Evolutionary conservation across 2,113 vertebrate species (phyloP).

Genomic region (Mastomys natalensis): DNA sequence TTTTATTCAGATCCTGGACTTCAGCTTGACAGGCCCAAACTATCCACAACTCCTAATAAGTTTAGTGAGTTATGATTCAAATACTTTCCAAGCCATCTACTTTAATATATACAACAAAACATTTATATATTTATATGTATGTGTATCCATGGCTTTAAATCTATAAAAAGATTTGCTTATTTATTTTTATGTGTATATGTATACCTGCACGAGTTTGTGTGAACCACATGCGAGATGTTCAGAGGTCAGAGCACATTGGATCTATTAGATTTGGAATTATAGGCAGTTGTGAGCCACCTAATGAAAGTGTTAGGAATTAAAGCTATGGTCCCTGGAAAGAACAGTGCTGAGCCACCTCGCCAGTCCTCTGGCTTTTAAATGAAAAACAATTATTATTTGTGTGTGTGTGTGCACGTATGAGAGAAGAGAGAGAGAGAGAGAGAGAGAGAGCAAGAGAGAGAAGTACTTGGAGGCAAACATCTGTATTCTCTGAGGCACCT

Average conservation of each 20-base stretch:
- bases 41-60: neutral
- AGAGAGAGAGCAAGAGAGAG: no score
- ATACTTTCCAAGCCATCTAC: neutral
- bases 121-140: neutral
- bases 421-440: no score
- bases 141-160: neutral
- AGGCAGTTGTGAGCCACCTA: neutral
- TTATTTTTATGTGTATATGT: neutral
- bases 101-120: neutral
- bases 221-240: neutral
- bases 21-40: conserved; percentile 7
- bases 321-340: neutral
- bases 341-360: neutral
- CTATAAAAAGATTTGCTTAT: neutral
- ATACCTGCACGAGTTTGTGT: neutral
- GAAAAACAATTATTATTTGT: neutral
- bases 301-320: neutral
- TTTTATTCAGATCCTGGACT: neutral
- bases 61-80: conserved; percentile 30
- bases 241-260: neutral
- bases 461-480: neutral
- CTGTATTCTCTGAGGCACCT: neutral
- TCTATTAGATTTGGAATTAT: neutral
- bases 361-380: neutral
- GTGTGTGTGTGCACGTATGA: neutral